Evolutionary conservation across 2,113 vertebrate species (phyloP), one percentile per base, ranked within the genome.

Genomic region (Ammodramus savannarum): DNA sequence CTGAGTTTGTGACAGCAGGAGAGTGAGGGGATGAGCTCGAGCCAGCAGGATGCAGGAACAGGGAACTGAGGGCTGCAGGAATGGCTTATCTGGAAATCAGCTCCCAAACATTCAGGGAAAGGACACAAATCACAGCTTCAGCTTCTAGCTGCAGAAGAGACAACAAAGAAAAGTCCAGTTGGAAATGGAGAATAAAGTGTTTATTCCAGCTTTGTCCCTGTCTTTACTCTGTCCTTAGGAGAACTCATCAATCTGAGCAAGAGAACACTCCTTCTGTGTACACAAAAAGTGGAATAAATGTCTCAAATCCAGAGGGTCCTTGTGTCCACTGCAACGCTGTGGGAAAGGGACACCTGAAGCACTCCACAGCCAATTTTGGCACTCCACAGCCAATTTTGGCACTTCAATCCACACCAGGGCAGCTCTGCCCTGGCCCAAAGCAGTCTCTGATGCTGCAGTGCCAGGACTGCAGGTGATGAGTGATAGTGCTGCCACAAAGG

Each of bases 401-500:
- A 3, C 43, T 71, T 23, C 23, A 43, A 0, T 7, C 48, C 49
- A 16, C 4, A 2, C 0, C 18, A 52, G 57, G 32, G n/a, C 36
- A 76, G 54, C 16, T 78, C 6, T 20, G 13, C 27, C 20, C n/a
- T 13, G 54, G 16, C 2, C 6, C 79, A 31, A 19, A 55, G 2
- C 7, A 41, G 3, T 0, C 11, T 7, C 7, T 31, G 48, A 2
- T 11, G 68, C 10, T 38, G 9, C 1, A 26, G 13, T 3, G 7
- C 31, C 52, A 18, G 34, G 32, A 32, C 7, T 2, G 6, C 3
- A 10, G 52, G 41, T 13, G 46, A 39, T 4, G 7, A 48, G 46
- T 0, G 1, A 31, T 0, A 1, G 26, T 4, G 80, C 15, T 58
- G 44, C 32, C 1, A 4, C 1, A 2, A 13, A 22, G 55, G 9